phyloP scores from a whole-genome alignment of 1,140 invertebrate species.

The Magallana ariakensis region DNA sequence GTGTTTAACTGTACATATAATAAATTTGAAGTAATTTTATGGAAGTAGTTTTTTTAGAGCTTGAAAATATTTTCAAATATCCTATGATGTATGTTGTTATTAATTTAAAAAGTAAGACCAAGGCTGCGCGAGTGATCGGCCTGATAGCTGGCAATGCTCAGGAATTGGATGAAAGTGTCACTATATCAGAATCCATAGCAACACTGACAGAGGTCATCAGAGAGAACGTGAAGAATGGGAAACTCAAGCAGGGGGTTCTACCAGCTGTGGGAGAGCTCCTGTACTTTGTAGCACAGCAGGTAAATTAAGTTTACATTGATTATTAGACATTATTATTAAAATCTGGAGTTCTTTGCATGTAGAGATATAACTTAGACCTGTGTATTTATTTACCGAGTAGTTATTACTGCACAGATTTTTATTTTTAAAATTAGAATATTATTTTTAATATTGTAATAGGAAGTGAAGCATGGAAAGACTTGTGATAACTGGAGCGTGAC shows the following conservation, averaged over 20 bases:
- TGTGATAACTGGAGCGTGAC: constrained; percentile 77
- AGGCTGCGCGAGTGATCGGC: constrained; percentile 73
- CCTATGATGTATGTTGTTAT: no score
- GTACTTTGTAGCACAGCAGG: constrained; percentile 74
- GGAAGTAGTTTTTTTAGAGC: no score
- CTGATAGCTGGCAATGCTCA: constrained; percentile 71
- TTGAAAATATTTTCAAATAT: no score
- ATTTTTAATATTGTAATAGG: no score
- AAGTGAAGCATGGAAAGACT: constrained; percentile 48
- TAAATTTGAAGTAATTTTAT: not conserved
- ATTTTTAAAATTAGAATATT: no score
- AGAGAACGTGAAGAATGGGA: constrained; percentile 76
- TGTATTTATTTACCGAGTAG: no score
- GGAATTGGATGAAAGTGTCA: constrained; percentile 69
- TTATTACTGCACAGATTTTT: no score
- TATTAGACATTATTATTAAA: no score
- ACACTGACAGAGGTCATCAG: constrained; percentile 76
- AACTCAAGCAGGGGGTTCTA: constrained; percentile 76
- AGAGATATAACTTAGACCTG: no score
- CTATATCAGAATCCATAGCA: constrained; percentile 71
- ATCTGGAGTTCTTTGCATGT: no score
- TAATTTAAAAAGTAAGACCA: constrained; percentile 65
- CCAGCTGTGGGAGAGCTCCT: constrained; percentile 78
- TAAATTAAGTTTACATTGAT: no score
- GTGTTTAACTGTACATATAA: no score